A percentile compares a stretch with the other conserved stretches of the same genome.
Conservation (phyloP, 1,140 invertebrate genomes). For the Zaprionus kolodkinae region DNA sequence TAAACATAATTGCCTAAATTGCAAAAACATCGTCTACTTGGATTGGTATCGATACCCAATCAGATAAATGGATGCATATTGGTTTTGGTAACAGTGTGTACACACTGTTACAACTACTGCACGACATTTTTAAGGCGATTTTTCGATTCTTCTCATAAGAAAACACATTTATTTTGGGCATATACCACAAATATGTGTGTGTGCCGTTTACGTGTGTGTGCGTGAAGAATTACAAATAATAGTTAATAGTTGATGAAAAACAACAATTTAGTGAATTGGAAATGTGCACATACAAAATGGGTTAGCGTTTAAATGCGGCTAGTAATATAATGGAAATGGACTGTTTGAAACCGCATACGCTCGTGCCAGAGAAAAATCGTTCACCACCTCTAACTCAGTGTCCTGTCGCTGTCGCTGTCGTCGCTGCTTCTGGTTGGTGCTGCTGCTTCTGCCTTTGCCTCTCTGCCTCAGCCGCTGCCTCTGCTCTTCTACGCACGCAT, state of each 20-base stretch:
- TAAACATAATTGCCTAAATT: background rate
- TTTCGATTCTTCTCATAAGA: slow-evolving; percentile 68
- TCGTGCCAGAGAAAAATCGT: slow-evolving; percentile 68
- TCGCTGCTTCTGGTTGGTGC: slow-evolving; percentile 40
- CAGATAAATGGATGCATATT: slow-evolving; percentile 16
- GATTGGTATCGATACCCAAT: slow-evolving; percentile 40
- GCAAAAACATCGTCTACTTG: background rate
- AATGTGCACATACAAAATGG: slow-evolving; percentile 34
- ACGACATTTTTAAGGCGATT: slow-evolving; percentile 59
- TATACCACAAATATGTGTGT: slow-evolving; percentile 49
- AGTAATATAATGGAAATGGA: slow-evolving; percentile 44
- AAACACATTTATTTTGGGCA: slow-evolving; percentile 69
- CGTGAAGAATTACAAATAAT: slow-evolving; percentile 54
- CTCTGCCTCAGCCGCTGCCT: slow-evolving; percentile 37
- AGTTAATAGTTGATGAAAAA: slow-evolving; percentile 29
- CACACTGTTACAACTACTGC: slow-evolving; percentile 44
- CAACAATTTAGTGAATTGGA: slow-evolving; percentile 35
- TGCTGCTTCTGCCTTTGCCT: slow-evolving; percentile 37
- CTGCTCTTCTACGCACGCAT: slow-evolving; percentile 73
- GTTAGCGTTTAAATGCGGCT: slow-evolving; percentile 42
- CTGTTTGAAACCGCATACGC: slow-evolving; percentile 46
- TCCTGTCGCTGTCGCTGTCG: slow-evolving; percentile 46
- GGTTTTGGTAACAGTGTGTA: slow-evolving; percentile 44
- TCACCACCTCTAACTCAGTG: slow-evolving; percentile 53
- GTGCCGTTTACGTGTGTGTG: slow-evolving; percentile 51